These are phyloP conservation scores for Dreissena rostriformis DNA, from an alignment of 1,140 invertebrate species.

Conservation along the genomic window DNA sequence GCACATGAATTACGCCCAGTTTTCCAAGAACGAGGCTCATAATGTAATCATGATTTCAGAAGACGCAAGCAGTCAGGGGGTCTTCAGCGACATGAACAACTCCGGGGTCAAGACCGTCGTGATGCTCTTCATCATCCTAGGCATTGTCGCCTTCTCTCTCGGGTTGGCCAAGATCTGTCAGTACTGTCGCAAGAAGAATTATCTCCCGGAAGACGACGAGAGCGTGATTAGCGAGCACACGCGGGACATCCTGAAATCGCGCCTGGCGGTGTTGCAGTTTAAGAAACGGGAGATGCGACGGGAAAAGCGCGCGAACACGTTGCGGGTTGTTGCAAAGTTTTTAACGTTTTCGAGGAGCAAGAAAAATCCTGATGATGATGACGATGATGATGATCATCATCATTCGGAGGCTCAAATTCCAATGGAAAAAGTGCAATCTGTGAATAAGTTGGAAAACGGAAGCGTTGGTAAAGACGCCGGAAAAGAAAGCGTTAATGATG, in stretches of 20 bases:
- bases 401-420: background rate
- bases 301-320: background rate
- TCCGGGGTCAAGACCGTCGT: conserved; percentile 61
- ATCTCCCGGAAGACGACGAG: conserved; percentile 57
- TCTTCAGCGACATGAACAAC: conserved; percentile 16
- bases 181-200: conserved; percentile 64
- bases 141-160: conserved; percentile 48
- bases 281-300: conserved; percentile 41
- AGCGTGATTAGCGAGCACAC: conserved; percentile 70
- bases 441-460: background rate
- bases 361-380: background rate
- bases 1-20: too few species aligned
- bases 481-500: background rate
- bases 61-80: too few species aligned
- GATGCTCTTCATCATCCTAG: conserved; percentile 50
- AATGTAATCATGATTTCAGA: too few species aligned
- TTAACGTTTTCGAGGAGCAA: background rate
- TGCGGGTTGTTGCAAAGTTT: conserved; percentile 5
- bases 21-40: too few species aligned
- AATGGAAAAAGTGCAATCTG: background rate
- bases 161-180: conserved; percentile 64
- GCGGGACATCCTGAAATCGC: conserved; percentile 60
- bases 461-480: background rate
- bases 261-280: conserved; percentile 59
- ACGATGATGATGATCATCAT: background rate